Base-by-base conservation (phyloP, 23 tunicate species). In the Trididemnum clinides region DNA sequence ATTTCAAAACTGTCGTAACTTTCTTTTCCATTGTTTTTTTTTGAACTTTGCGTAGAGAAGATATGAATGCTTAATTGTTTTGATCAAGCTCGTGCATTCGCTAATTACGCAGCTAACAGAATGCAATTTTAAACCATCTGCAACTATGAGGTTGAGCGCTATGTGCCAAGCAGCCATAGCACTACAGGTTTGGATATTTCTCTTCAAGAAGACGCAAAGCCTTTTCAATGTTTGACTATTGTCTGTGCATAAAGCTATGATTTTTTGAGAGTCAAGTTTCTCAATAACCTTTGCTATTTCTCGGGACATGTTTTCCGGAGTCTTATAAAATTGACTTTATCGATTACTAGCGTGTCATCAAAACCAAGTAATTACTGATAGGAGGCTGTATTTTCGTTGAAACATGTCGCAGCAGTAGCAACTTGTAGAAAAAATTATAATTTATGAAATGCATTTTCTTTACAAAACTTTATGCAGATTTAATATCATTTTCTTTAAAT, bases 201-300 rank as follows among this genome's bases (percentile, higher is more conserved):
- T 59, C 5, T n/a, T n/a, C 27, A 19, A 59, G 22, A 15, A 59
- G 66, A 4, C 25, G 3, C 23, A 25, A 12, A 4, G 66, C 66
- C 25, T 59, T n/a, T n/a, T n/a, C n/a, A n/a, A n/a, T n/a, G n/a
- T 59, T n/a, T 25, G 27, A 12, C 27, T 28, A 3, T 59, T 59
- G 66, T 59, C 66, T 59, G 66, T 59, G 66, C 66, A 59, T 10
- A 59, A 25, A n/a, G 66, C 66, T 12, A 59, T n/a, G 23, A 59
- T 28, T 59, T 59, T 59, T 12, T 59, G 21, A 19, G 21, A n/a
- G 21, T 28, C 66, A 59, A 59, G 20, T 59, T 59, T 28, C 3
- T 59, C 66, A 28, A 59, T n/a, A 10, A 59, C 66, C 25, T 12
- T 59, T 15, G 66, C 3, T 10, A 59, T 59, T 59, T 59, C 23